Base-by-base conservation (phyloP, 2,113 vertebrate genomes). In the Ascaphus truei region DNA sequence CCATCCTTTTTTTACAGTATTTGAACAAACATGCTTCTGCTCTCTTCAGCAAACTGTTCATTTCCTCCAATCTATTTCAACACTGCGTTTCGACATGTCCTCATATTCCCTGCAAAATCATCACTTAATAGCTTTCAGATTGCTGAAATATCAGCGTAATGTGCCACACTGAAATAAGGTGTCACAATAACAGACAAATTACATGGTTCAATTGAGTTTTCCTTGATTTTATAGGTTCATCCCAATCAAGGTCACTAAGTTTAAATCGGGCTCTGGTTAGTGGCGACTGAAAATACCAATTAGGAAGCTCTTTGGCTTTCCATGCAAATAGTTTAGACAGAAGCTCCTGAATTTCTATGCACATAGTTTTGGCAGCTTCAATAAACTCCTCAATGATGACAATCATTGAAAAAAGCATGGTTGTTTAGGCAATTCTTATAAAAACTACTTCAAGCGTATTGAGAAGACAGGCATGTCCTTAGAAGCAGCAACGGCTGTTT, bases 51-150 rank as follows among this genome's bases (percentile, higher is more conserved):
- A 71, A 61, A 50, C 58, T 39, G 23, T 29, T 51, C 47, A 25
- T 71, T 52, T 37, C 47, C 11, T 23, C 33, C 18, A 60, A 52
- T 61, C 33, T 52, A 61, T 60, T 71, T 71, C 67, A 71, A 52
- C 56, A 29, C 20, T 29, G 45, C 51, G 45, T 52, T 71, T 52
- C 30, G 56, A 61, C 56, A 51, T 69, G 67, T 61, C 67, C 67
- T 71, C 34, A 52, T 52, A 52, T 71, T 60, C 33, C 56, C 57
- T 71, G 57, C 56, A 43, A 55, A 61, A 60, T 51, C 57, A 61
- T 71, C 67, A 61, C 57, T 61, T 71, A 52, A 51, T 41, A 71
- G 67, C 47, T 51, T 43, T 71, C 57, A 61, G 57, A 61, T n/a
- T 39, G 56, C 36, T 52, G 47, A 61, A 71, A 61, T 61, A 47